These are phyloP conservation scores for Lonchura striata DNA, from an alignment of 2,113 vertebrate genomes.

Conservation along the genomic window DNA sequence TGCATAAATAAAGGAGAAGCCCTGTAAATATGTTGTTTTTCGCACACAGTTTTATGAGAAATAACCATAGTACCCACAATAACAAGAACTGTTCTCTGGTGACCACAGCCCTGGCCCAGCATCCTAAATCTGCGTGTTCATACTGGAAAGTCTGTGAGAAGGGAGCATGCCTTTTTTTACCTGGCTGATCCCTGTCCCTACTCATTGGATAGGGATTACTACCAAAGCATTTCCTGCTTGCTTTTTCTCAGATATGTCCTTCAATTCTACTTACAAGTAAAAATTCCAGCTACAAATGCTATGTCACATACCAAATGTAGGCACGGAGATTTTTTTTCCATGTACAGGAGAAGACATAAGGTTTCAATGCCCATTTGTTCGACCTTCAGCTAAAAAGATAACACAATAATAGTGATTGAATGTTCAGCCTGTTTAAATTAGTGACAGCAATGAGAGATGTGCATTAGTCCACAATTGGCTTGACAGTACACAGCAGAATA, in stretches of 20 bases:
- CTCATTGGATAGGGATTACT: neutral
- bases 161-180: neutral
- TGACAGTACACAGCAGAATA: slow-evolving; percentile 26
- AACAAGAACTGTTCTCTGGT: neutral
- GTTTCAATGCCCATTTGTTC: neutral
- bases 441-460: slow-evolving; percentile 19
- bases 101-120: neutral
- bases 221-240: neutral
- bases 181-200: neutral
- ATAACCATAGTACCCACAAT: neutral
- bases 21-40: neutral
- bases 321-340: neutral
- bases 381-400: slow-evolving; percentile 22
- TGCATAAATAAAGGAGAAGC: neutral
- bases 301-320: neutral
- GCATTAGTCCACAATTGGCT: slow-evolving; percentile 39
- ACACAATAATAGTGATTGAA: slow-evolving; percentile 13
- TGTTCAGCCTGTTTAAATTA: slow-evolving; percentile 43
- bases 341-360: neutral
- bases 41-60: neutral
- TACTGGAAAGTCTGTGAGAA: neutral
- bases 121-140: neutral
- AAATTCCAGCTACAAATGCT: neutral
- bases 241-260: neutral
- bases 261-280: neutral